These are phyloP conservation scores for Fistularia commersonii DNA, from an alignment of 2,797 vertebrate species.

Conservation along the genomic window DNA sequence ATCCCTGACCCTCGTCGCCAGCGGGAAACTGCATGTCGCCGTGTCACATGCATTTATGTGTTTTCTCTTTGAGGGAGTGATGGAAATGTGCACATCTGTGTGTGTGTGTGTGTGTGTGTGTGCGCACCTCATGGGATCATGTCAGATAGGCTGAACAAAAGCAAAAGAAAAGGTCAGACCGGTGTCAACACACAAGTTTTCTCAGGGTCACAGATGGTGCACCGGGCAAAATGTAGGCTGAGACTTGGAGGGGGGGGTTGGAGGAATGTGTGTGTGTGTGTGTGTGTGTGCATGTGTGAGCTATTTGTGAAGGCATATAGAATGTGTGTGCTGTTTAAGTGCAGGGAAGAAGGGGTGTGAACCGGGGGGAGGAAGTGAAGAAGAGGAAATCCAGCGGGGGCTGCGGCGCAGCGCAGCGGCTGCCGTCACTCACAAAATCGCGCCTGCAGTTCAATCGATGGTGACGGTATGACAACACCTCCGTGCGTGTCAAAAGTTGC, in stretches of 20 bases:
- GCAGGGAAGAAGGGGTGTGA: slow-evolving; percentile 19
- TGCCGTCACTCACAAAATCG: slow-evolving; percentile 54
- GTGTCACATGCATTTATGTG: slow-evolving; percentile 11
- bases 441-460: slow-evolving; percentile 66
- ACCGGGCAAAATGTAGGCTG: slow-evolving; percentile 41
- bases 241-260: slow-evolving; percentile 47
- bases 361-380: slow-evolving; percentile 10
- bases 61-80: not conserved
- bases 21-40: slow-evolving; percentile 15
- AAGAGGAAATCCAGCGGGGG: slow-evolving; percentile 16
- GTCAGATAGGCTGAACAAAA: slow-evolving; percentile 52
- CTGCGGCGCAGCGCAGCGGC: slow-evolving; percentile 14
- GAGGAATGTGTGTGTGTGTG: slow-evolving; percentile 43
- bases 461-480: slow-evolving; percentile 55
- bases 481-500: slow-evolving; percentile 52
- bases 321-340: slow-evolving; percentile 29
- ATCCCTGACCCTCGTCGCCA: slow-evolving; percentile 21
- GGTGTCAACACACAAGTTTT: slow-evolving; percentile 52
- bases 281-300: slow-evolving; percentile 20
- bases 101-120: slow-evolving; percentile 12
- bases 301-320: slow-evolving; percentile 40
- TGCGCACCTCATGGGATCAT: slow-evolving; percentile 28
- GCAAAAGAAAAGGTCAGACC: slow-evolving; percentile 62
- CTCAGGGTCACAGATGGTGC: slow-evolving; percentile 69
- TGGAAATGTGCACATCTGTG: slow-evolving; percentile 2